Percentiles rank a stretch among this genome's conserved stretches.
phyloP scores from a whole-genome alignment of 2,113 vertebrate genomes.

The Calidris pygmaea region DNA sequence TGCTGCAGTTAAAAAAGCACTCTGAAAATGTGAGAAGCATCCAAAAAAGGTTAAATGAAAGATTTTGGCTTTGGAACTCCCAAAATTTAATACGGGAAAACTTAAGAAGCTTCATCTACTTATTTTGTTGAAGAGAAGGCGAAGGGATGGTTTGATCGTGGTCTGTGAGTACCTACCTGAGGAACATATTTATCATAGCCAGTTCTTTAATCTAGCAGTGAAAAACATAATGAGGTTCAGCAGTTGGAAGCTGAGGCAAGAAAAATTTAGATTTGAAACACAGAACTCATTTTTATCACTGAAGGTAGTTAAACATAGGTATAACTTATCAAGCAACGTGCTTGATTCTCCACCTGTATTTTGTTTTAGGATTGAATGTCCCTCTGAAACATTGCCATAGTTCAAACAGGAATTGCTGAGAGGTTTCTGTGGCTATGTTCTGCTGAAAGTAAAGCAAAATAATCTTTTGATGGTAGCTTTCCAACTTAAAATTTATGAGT shows the following conservation, averaged over 20 bases:
- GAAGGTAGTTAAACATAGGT: not conserved
- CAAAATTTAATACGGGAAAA: not conserved
- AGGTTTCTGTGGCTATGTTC: not conserved
- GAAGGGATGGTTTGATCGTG: not conserved
- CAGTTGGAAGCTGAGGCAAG: not conserved
- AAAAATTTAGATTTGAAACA: conserved; percentile 31
- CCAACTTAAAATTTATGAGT: not conserved
- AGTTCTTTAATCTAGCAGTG: not conserved
- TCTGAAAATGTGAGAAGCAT: not conserved
- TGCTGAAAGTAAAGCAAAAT: not conserved
- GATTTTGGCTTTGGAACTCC: not conserved
- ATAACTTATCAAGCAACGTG: not conserved
- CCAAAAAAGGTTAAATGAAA: not conserved
- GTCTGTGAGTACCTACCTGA: not conserved
- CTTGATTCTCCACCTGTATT: not conserved
- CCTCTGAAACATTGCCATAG: not conserved
- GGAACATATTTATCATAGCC: not conserved
- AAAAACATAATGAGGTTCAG: conserved; percentile 1
- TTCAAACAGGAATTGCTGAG: not conserved
- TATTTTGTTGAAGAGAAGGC: not conserved
- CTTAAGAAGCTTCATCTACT: not conserved
- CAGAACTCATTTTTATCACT: not conserved
- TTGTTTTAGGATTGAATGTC: not conserved
- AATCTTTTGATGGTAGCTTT: not conserved
- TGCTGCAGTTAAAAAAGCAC: not conserved